A percentile compares a stretch with the other conserved stretches of the same genome.
Conservation (phyloP, 1,140 invertebrate genomes). For the Calosoma granatense region DNA sequence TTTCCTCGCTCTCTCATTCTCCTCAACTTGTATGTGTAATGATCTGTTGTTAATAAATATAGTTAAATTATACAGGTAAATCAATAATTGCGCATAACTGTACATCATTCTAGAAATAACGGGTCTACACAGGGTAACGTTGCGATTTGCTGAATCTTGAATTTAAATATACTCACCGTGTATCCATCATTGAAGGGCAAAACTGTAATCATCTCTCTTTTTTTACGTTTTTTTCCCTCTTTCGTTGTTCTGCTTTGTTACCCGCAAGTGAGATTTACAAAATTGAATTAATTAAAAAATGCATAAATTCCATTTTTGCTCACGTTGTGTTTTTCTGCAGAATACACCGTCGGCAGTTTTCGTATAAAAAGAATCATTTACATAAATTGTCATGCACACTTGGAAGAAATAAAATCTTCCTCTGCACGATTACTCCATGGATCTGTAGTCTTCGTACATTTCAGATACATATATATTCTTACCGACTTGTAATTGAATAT, state of each 20-base stretch:
- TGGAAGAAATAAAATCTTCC: slow-evolving; percentile 3
- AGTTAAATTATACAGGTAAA: no score
- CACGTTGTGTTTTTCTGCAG: not conserved
- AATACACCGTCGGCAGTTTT: slow-evolving; percentile 4
- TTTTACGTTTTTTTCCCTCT: not conserved
- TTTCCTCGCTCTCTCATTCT: no score
- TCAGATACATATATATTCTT: no score
- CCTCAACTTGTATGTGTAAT: no score
- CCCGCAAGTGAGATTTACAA: not conserved
- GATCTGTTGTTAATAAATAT: no score
- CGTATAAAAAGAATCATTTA: not conserved
- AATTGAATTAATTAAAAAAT: slow-evolving; percentile 5
- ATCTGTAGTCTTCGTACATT: no score
- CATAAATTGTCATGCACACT: slow-evolving; percentile 7
- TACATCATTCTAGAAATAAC: no score
- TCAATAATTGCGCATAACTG: no score
- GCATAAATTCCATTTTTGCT: slow-evolving; percentile 1
- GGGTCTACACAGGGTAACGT: no score
- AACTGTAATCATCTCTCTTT: not conserved
- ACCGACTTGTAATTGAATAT: no score
- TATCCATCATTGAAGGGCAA: not conserved
- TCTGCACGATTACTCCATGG: not conserved
- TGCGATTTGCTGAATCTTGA: not conserved
- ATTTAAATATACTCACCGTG: not conserved
- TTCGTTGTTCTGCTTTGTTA: not conserved